Evolutionary conservation across 2,797 vertebrate species (phyloP), one percentile per base, ranked within the genome.

Genomic region (Phalloptychus januarius): DNA sequence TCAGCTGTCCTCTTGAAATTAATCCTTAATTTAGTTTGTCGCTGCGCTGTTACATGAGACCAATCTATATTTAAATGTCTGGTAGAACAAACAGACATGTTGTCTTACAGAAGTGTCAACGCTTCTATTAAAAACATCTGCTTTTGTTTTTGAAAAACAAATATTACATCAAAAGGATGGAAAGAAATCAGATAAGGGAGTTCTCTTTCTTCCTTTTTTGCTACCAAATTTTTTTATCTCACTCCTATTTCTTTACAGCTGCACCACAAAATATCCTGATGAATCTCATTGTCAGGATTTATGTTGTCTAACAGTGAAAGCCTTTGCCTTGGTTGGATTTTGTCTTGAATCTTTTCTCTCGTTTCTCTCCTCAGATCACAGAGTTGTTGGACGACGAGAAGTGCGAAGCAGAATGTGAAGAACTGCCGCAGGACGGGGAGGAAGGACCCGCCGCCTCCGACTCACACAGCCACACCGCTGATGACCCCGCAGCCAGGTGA

Each of bases 341-440:
- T 18, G 50, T n/a, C 50, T 18, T 56, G 31, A 5, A 12, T n/a
- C 12, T 42, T 2, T 80, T 31, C 87, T 58, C 71, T 42, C 76
- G 74, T 16, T 33, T 45, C 67, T 67, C 13, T 38, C 1, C 74
- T 69, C 80, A 96, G 96, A 96, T 96, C 87, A 96, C 95, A 5
- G 96, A 96, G 92, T 92, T 96, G 72, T 71, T 96, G 84, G 97
- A 98, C 76, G 97, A 98, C 87, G 97, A 98, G 85, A 98, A 98
- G 93, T 95, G 98, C 87, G 98, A 98, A 87, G 96, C 96, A 5
- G 94, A 93, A 89, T 97, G 97, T 77, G 97, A 99, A 95, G 97
- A 98, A 86, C 94, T 98, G 89, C 97, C 97, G 83, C 96, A 96
- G 93, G 97, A 98, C 72, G 91, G 92, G 75, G 95, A 96, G 84